Evolutionary conservation across 2,113 vertebrate species (phyloP), one percentile per base, ranked within the genome.

Genomic region (Daboia siamensis): DNA sequence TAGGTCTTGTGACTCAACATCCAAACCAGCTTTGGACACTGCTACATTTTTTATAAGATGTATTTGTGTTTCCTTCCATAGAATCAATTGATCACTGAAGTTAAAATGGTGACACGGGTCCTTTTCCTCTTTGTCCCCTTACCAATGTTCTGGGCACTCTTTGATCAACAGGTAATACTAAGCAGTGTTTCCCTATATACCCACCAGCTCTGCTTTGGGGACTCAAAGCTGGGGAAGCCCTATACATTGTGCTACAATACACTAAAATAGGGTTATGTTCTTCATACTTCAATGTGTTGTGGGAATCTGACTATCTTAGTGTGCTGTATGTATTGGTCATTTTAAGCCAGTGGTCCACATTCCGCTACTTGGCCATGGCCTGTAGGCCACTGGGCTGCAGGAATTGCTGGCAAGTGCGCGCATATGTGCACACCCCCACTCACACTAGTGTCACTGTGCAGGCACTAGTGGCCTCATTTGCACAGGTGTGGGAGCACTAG

Each of bases 81-180:
- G 99, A 98, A 98, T 94, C 97, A 97, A 48, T 98, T 99, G 92
- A 99, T 99, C 93, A 95, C 96, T 88, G 99, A 99, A 92, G 98
- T 99, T 91, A 99, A 99, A 96, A 99, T 99, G 97, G 98, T 99
- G 92, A 98, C 98, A 13, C 97, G 98, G 1, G 97, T 99, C 20
- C 96, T 99, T 91, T 97, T 99, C 93, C 98, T 99, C 52, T 99
- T 98, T 95, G 98, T 99, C 92, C 99, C 99, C 0, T 96, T 99
- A 91, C 99, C 99, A 17, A 99, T 99, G 99, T 99, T 99, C 97
- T 99, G 99, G 99, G 99, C 99, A 94, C 98, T 99, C 94, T 99
- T 99, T 95, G 99, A 99, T 96, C 99, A 99, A 96, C 99, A 99
- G 99, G 99, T 99, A 97, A n/a, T 48, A 59, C 21, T 12, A 17